Percentiles rank a stretch among this genome's conserved stretches.
Evolutionary conservation across 2,797 vertebrate genomes (phyloP).

Genomic region (Myoxocephalus aenaeus): DNA sequence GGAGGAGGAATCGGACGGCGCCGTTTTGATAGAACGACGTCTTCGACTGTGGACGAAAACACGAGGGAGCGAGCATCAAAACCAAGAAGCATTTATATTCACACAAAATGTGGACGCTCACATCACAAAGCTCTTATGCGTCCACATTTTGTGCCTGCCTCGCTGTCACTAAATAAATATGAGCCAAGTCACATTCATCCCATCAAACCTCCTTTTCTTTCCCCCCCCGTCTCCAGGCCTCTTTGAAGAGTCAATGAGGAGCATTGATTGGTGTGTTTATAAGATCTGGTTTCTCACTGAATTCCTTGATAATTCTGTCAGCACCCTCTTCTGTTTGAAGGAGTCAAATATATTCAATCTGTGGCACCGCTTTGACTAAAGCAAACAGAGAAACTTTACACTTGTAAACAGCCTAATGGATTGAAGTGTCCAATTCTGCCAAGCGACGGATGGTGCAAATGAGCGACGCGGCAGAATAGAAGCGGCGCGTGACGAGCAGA

Average conservation of each 20-base stretch:
- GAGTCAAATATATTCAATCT: constrained; percentile 69
- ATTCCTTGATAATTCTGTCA: constrained; percentile 63
- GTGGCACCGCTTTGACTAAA: constrained; percentile 60
- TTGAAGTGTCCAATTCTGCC: constrained; percentile 71
- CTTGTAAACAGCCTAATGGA: constrained; percentile 74
- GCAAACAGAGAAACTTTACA: constrained; percentile 57
- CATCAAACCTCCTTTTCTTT: constrained; percentile 25
- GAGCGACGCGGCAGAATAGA: constrained; percentile 62
- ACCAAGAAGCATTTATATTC: not conserved
- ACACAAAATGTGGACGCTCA: not conserved
- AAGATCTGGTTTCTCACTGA: constrained; percentile 41
- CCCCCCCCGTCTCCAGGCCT: not conserved
- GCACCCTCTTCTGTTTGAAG: constrained; percentile 55
- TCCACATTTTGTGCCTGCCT: constrained; percentile 2
- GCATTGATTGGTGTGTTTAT: constrained; percentile 55
- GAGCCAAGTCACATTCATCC: constrained; percentile 24
- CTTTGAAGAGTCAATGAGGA: constrained; percentile 51
- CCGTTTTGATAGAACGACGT: constrained; percentile 18
- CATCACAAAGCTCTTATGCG: not conserved
- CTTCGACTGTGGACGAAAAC: constrained; percentile 5
- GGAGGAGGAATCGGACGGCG: constrained; percentile 47
- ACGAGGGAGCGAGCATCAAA: not conserved
- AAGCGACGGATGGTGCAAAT: constrained; percentile 60
- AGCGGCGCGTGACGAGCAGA: constrained; percentile 64
- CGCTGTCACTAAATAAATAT: constrained; percentile 30